Evolutionary conservation across 1,140 invertebrate species (phyloP).

Genomic region (Drosophila kikkawai): DNA sequence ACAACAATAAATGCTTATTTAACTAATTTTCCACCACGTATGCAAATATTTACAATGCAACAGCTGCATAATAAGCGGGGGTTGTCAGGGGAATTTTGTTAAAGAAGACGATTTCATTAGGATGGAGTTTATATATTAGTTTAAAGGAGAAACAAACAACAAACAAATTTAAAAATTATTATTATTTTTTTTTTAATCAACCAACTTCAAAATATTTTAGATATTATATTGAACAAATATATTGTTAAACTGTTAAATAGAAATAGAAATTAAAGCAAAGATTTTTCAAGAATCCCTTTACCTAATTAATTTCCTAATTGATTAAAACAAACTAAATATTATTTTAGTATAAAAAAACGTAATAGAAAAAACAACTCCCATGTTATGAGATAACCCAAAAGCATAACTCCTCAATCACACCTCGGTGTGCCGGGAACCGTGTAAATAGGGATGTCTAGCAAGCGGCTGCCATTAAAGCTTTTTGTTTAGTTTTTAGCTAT

Average conservation of each 20-base stretch:
- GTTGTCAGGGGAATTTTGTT: background rate
- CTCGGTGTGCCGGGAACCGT: constrained; percentile 8
- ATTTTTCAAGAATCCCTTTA: background rate
- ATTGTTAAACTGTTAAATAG: too few species aligned
- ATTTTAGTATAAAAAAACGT: background rate
- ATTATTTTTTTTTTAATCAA: too few species aligned
- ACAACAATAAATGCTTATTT: constrained; percentile 81
- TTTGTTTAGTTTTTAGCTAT: constrained; percentile 59
- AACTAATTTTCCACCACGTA: constrained; percentile 77
- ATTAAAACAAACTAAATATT: background rate
- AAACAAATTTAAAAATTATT: too few species aligned
- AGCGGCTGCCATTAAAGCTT: constrained; percentile 49
- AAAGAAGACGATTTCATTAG: background rate
- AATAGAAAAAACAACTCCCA: too few species aligned
- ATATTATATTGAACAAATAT: too few species aligned
- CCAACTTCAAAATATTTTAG: too few species aligned
- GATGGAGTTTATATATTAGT: too few species aligned
- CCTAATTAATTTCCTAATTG: background rate
- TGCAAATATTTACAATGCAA: constrained; percentile 80
- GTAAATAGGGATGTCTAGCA: constrained; percentile 50
- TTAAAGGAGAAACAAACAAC: too few species aligned
- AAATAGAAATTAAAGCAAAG: too few species aligned
- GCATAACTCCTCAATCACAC: background rate
- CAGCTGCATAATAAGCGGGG: constrained; percentile 68
- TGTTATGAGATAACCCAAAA: background rate